Conservation (phyloP, 2,113 vertebrate genomes). For the Aramus guarauna region DNA sequence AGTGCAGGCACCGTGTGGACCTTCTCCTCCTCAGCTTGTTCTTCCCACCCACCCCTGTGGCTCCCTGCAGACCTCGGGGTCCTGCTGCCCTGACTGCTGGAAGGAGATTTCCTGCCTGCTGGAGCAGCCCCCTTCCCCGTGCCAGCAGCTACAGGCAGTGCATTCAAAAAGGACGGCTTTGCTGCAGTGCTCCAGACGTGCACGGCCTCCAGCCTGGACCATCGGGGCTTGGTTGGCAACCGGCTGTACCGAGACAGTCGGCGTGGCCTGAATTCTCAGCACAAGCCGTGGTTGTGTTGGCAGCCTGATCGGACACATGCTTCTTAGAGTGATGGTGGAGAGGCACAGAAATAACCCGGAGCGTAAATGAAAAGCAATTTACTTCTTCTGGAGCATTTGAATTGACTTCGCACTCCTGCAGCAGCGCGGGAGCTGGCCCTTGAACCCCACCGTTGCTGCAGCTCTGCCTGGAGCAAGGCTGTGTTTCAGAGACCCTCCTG, state of each 20-base stretch:
- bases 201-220: background rate
- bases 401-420: background rate
- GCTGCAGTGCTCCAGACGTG: background rate
- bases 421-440: background rate
- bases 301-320: fast-evolving
- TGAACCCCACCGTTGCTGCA: fast-evolving
- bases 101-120: background rate
- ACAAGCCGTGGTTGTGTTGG: fast-evolving
- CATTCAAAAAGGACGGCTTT: background rate
- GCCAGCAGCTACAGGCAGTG: background rate
- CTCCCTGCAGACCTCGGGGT: fast-evolving
- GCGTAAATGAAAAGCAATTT: background rate
- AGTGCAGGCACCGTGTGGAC: fast-evolving
- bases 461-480: background rate
- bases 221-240: fast-evolving
- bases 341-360: background rate
- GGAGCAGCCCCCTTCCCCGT: background rate
- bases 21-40: background rate
- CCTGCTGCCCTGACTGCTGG: background rate
- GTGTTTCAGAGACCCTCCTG: background rate
- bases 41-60: background rate
- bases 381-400: background rate
- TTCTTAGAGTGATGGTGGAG: background rate
- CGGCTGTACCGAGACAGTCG: too few relatives aligned
- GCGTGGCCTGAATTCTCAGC: background rate